These are phyloP conservation scores for Aphaenogaster rudis DNA, from an alignment of 1,140 invertebrate species.

Conservation along the genomic window DNA sequence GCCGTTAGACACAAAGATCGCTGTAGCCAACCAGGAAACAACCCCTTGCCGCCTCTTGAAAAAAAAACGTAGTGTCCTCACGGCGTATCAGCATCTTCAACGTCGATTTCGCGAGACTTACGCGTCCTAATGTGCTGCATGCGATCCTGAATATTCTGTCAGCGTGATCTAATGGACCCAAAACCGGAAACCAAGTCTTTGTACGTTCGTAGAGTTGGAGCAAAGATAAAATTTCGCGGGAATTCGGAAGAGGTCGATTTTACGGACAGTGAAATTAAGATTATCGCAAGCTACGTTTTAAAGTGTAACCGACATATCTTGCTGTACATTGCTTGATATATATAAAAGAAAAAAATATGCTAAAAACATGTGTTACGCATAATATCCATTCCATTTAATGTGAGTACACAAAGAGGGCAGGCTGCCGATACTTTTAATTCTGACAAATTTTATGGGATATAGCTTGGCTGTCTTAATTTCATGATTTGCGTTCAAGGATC, in stretches of 20 bases:
- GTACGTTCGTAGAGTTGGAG: neutral
- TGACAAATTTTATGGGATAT: constrained; percentile 11
- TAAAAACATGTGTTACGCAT: neutral
- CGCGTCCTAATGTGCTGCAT: constrained; percentile 84
- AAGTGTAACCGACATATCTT: constrained; percentile 3
- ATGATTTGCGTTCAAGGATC: neutral
- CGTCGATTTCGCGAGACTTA: constrained; percentile 91
- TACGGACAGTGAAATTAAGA: constrained; percentile 35
- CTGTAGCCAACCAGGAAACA: constrained; percentile 81
- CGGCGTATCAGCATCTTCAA: constrained; percentile 90
- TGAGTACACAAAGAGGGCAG: neutral
- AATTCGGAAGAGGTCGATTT: constrained; percentile 26
- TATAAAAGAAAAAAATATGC: constrained; percentile 2
- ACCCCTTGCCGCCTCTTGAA: constrained; percentile 83
- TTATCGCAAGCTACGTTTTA: constrained; percentile 16
- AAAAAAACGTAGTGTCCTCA: constrained; percentile 88
- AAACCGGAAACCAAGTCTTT: constrained; percentile 30
- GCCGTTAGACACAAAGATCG: constrained; percentile 87
- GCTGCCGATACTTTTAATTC: neutral
- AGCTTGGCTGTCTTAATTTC: constrained; percentile 41
- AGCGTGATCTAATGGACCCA: neutral
- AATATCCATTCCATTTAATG: constrained; percentile 45
- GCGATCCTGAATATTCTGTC: neutral
- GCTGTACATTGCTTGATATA: constrained; percentile 5
- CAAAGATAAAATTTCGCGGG: neutral